Conservation (phyloP, 2,113 vertebrate species). For the Argyrosomus japonicus region DNA sequence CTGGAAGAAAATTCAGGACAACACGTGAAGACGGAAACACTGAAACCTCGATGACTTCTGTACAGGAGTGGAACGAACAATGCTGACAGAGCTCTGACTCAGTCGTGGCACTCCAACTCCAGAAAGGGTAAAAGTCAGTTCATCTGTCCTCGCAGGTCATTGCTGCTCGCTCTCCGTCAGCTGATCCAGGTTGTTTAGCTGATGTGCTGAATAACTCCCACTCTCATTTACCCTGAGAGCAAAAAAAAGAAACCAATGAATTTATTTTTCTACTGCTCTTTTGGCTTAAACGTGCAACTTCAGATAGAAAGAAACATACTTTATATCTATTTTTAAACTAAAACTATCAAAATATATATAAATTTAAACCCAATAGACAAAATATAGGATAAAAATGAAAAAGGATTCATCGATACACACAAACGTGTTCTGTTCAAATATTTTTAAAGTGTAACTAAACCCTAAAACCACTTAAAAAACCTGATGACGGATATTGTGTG, state of each 20-base stretch:
- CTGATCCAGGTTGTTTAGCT: slow-evolving; percentile 74
- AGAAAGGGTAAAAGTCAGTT: slow-evolving; percentile 19
- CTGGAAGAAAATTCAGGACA: slow-evolving; percentile 13
- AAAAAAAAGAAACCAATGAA: neutral
- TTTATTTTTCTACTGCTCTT: neutral
- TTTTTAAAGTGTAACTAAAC: neutral
- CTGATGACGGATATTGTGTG: no score
- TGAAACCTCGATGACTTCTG: slow-evolving; percentile 6
- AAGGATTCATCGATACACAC: neutral
- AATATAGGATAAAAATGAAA: neutral
- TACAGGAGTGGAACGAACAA: slow-evolving; percentile 11
- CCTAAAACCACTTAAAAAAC: no score
- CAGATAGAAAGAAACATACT: neutral
- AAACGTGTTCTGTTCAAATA: neutral
- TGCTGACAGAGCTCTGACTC: slow-evolving; percentile 13
- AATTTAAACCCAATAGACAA: neutral
- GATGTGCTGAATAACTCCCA: slow-evolving; percentile 19
- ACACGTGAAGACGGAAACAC: slow-evolving; percentile 14
- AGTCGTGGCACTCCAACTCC: slow-evolving; percentile 8
- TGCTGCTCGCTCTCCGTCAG: slow-evolving; percentile 74
- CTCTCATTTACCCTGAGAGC: slow-evolving; percentile 44
- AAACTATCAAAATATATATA: neutral
- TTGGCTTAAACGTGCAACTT: neutral
- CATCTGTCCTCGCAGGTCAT: slow-evolving; percentile 68
- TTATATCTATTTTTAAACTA: neutral